Percentiles rank a stretch among this genome's conserved stretches.
phyloP scores from a whole-genome alignment of 2,888 invertebrate genomes.

The Teleogryllus oceanicus region DNA sequence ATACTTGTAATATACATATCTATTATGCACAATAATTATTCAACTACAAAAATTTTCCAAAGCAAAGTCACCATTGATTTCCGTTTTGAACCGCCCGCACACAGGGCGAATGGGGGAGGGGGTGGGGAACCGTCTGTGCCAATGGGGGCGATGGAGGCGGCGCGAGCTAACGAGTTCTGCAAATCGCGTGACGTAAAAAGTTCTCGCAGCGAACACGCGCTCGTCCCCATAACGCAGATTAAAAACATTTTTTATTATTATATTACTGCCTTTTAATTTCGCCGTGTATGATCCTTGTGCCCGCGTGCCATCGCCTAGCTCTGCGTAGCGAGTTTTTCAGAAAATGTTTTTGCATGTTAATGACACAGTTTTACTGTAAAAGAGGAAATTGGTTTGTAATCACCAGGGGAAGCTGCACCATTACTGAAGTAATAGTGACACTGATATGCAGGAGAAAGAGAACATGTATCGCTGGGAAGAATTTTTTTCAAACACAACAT shows the following conservation, averaged over 20 bases:
- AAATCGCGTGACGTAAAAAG: not conserved
- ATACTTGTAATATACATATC: too few relatives aligned
- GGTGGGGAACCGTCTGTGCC: not conserved
- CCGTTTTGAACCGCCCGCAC: too few relatives aligned
- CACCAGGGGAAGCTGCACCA: too few relatives aligned
- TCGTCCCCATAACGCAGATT: not conserved
- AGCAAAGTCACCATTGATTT: too few relatives aligned
- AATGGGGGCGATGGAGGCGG: not conserved
- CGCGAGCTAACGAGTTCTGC: not conserved
- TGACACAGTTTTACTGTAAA: constrained; percentile 1
- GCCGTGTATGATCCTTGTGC: not conserved
- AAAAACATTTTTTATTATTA: not conserved
- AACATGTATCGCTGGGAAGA: too few relatives aligned
- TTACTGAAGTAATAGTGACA: too few relatives aligned
- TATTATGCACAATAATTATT: too few relatives aligned
- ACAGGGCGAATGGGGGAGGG: too few relatives aligned
- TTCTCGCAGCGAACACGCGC: not conserved
- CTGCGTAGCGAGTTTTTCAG: not conserved
- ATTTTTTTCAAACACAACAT: too few relatives aligned
- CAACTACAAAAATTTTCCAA: too few relatives aligned
- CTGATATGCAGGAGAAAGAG: too few relatives aligned
- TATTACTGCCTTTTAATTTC: constrained; percentile 18
- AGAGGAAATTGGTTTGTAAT: not conserved
- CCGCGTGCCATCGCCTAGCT: not conserved
- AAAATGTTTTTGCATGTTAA: constrained; percentile 9